A percentile compares a stretch with the other conserved stretches of the same genome.
These are phyloP conservation scores for Deroptyus accipitrinus DNA, from an alignment of 2,113 vertebrate species.

Conservation along the genomic window DNA sequence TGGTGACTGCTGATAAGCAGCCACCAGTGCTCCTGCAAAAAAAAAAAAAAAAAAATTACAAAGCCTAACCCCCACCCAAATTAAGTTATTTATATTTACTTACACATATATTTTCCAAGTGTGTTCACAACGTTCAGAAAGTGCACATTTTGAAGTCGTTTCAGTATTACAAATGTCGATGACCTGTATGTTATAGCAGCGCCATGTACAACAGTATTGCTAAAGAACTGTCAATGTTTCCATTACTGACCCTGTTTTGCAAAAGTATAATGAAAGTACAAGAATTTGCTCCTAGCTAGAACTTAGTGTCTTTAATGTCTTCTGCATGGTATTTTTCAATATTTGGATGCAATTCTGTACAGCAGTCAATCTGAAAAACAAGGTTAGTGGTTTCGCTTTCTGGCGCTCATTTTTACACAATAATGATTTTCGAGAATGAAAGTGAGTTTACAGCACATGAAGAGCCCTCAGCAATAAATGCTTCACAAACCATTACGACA, in stretches of 20 bases:
- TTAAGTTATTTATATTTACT: neutral
- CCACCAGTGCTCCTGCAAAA: constrained; percentile 16
- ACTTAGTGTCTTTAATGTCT: neutral
- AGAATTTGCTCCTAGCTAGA: neutral
- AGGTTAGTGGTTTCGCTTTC: constrained; percentile 7
- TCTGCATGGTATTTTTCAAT: neutral
- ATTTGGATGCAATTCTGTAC: constrained; percentile 7
- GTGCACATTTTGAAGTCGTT: constrained; percentile 34
- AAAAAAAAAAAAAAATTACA: constrained; percentile 37
- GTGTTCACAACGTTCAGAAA: constrained; percentile 23
- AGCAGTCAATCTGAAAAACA: constrained; percentile 25
- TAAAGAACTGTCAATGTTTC: neutral
- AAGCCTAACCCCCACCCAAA: neutral
- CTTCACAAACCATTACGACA: constrained; percentile 2
- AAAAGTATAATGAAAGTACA: neutral
- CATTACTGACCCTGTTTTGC: neutral
- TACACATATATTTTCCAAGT: neutral
- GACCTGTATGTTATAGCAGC: neutral
- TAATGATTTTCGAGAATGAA: constrained; percentile 7
- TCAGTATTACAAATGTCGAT: neutral
- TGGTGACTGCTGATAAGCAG: neutral
- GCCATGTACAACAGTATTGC: neutral
- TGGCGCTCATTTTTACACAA: neutral
- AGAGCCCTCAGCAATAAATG: constrained; percentile 1
- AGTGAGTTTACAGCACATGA: neutral